Evolutionary conservation across 1,140 invertebrate genomes (phyloP).

Genomic region (honey bee (Apis mellifera)): DNA sequence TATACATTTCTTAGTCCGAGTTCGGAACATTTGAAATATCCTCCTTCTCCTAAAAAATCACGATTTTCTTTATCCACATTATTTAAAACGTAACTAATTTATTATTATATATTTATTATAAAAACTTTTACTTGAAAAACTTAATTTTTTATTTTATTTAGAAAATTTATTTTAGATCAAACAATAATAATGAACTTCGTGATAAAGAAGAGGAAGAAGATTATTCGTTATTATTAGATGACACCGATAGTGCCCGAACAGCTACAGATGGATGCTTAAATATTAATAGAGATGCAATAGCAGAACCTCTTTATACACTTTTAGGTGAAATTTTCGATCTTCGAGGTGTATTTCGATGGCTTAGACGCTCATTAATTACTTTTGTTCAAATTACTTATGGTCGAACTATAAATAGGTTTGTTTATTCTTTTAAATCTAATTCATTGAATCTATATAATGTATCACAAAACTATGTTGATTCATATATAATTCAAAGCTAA

Average conservation of each 20-base stretch:
- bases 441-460: not conserved
- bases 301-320: conserved; percentile 92
- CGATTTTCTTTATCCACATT: conserved; percentile 92
- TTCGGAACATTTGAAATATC: conserved; percentile 92
- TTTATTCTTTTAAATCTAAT: not conserved
- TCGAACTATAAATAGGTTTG: conserved; percentile 91
- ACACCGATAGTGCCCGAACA: conserved; percentile 73
- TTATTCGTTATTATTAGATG: conserved; percentile 87
- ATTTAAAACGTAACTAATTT: conserved; percentile 87
- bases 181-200: conserved; percentile 76
- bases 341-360: conserved; percentile 92
- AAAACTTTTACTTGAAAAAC: not conserved
- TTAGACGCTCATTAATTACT: conserved; percentile 92
- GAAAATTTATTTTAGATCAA: conserved; percentile 61
- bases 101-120: not conserved
- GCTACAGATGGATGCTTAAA: conserved; percentile 80
- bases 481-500: too few species aligned
- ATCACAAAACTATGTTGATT: not conserved
- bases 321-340: conserved; percentile 95
- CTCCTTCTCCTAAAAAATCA: conserved; percentile 89
- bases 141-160: not conserved
- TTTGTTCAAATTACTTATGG: conserved; percentile 97
- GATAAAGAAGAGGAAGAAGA: conserved; percentile 87
- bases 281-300: conserved; percentile 90
- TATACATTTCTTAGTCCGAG: conserved; percentile 95